Evolutionary conservation across 2,888 invertebrate species (phyloP).

Genomic region (Drosophila demipolita): DNA sequence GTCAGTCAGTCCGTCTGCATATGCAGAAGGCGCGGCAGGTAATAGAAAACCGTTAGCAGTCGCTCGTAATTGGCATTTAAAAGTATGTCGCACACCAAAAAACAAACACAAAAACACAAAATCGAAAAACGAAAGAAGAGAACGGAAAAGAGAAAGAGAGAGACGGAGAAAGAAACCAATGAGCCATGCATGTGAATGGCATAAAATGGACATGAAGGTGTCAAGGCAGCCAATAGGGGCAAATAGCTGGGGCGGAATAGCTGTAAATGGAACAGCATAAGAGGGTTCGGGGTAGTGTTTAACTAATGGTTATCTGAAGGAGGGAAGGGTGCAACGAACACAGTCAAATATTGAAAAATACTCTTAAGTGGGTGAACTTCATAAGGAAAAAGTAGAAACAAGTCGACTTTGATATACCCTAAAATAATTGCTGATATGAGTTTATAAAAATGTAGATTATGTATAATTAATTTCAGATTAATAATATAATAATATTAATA

Average conservation of each 20-base stretch:
- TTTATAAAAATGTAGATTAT: too few relatives aligned
- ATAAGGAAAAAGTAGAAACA: not conserved
- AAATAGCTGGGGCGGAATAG: not conserved
- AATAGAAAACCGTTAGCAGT: constrained; percentile 75
- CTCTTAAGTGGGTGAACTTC: not conserved
- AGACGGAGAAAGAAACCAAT: constrained; percentile 16
- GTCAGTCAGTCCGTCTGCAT: not conserved
- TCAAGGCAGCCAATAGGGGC: constrained; percentile 29
- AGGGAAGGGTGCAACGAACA: not conserved
- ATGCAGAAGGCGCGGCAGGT: constrained; percentile 31
- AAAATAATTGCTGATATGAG: too few relatives aligned
- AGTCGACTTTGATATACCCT: not conserved
- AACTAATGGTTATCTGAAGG: not conserved
- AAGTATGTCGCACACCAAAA: constrained; percentile 65
- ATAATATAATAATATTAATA: too few relatives aligned
- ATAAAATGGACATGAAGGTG: constrained; percentile 43
- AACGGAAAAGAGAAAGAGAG: not conserved
- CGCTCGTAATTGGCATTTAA: constrained; percentile 75
- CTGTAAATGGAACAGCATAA: not conserved
- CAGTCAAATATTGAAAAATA: not conserved
- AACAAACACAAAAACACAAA: constrained; percentile 14
- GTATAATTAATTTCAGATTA: too few relatives aligned
- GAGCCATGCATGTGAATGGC: constrained; percentile 39
- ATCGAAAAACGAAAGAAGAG: not conserved
- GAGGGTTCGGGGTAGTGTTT: constrained; percentile 5